Conservation (phyloP, 2,113 vertebrate species). For the Sebastes schlegelii region DNA sequence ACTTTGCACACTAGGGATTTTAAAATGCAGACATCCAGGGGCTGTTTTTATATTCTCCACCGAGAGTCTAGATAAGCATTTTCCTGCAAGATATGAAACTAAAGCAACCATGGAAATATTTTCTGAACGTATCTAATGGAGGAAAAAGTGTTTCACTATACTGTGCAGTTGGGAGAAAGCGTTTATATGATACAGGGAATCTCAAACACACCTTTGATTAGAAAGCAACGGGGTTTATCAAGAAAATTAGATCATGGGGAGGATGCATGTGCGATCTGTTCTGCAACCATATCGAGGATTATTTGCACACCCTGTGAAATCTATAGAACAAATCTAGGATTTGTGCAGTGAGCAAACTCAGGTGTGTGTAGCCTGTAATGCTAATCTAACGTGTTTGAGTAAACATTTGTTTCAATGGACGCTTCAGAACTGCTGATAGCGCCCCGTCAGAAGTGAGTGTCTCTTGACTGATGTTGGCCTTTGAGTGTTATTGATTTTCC, state of each 20-base stretch:
- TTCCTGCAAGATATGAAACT: conserved; percentile 45
- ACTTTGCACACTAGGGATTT: conserved; percentile 58
- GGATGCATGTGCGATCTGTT: not conserved
- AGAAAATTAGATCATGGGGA: conserved; percentile 20
- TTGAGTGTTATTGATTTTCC: conserved; percentile 40
- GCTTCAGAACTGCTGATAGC: conserved; percentile 41
- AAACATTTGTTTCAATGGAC: conserved; percentile 51
- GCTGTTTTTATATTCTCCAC: conserved; percentile 61
- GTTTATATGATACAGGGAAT: conserved; percentile 13
- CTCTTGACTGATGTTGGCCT: conserved; percentile 57
- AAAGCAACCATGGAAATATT: conserved; percentile 41
- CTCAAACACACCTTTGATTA: conserved; percentile 10
- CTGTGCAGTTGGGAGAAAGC: not conserved
- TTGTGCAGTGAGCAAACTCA: conserved; percentile 50
- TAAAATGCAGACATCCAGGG: conserved; percentile 70
- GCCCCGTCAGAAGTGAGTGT: conserved; percentile 25
- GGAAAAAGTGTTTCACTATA: not conserved
- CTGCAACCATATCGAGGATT: conserved; percentile 8
- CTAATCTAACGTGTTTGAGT: conserved; percentile 38
- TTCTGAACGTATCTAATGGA: conserved; percentile 22
- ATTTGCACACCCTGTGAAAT: conserved; percentile 50
- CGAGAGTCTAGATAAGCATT: conserved; percentile 56
- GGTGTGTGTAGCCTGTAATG: conserved; percentile 19
- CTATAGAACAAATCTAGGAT: conserved; percentile 45
- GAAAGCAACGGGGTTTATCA: conserved; percentile 27